Evolutionary conservation across 2,888 invertebrate species (phyloP).

Genomic region (Matsumyia berberina): DNA sequence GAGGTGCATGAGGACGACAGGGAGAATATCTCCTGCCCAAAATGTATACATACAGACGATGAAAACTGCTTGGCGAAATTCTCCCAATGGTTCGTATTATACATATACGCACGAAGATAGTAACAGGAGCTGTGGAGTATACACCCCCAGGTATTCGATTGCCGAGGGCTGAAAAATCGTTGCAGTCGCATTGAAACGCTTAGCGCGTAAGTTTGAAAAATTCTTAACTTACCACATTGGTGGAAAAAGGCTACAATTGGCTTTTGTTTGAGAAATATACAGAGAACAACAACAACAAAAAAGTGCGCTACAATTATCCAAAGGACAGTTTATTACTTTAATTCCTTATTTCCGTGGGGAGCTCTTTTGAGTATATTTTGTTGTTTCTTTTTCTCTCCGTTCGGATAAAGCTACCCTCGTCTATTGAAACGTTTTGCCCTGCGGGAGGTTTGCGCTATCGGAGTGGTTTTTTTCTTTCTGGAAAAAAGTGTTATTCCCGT

Average conservation of each 20-base stretch:
- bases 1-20: slow-evolving; percentile 30
- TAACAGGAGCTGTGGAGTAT: slow-evolving; percentile 83
- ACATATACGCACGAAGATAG: slow-evolving; percentile 79
- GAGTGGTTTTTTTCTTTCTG: slow-evolving; percentile 33
- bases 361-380: slow-evolving; percentile 21
- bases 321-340: slow-evolving; percentile 75
- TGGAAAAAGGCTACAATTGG: slow-evolving; percentile 68
- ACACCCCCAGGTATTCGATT: slow-evolving; percentile 85
- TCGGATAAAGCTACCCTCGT: slow-evolving; percentile 34
- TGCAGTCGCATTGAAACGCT: slow-evolving; percentile 84
- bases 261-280: slow-evolving; percentile 64
- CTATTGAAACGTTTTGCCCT: slow-evolving; percentile 77
- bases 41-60: slow-evolving; percentile 47
- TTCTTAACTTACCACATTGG: slow-evolving; percentile 74
- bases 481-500: slow-evolving; percentile 60
- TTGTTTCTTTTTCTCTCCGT: background rate
- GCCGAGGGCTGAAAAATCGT: slow-evolving; percentile 84
- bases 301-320: slow-evolving; percentile 66
- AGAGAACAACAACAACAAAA: slow-evolving; percentile 68
- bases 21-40: slow-evolving; percentile 57
- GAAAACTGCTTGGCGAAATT: slow-evolving; percentile 65
- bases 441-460: slow-evolving; percentile 74
- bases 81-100: slow-evolving; percentile 70
- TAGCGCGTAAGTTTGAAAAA: slow-evolving; percentile 83
- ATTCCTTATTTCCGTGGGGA: slow-evolving; percentile 72